Evolutionary conservation across 2,113 vertebrate species (phyloP).

Genomic region (Petromus typicus): DNA sequence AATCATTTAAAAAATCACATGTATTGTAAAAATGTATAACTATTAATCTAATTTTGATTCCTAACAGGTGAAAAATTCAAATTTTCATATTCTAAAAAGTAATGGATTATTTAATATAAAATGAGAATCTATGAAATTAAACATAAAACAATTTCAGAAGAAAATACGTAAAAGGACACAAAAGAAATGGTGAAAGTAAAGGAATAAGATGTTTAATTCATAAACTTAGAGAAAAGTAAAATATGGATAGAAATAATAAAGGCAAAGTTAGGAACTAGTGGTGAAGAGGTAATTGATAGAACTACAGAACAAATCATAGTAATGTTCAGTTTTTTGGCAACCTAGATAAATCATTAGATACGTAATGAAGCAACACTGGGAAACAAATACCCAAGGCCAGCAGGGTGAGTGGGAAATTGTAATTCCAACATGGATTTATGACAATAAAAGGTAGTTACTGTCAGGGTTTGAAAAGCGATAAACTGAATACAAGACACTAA

Average conservation of each 20-base stretch:
- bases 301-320: background rate
- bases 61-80: background rate
- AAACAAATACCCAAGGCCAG: background rate
- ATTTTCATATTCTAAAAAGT: background rate
- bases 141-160: background rate
- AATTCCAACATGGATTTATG: background rate
- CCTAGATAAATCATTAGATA: background rate
- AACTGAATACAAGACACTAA: no score
- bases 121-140: background rate
- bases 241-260: background rate
- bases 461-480: no score
- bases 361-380: background rate
- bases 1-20: background rate
- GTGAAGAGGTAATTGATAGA: background rate
- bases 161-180: background rate
- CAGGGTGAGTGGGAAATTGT: background rate
- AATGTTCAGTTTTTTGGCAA: background rate
- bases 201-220: background rate
- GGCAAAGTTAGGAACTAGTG: background rate
- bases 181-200: background rate
- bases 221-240: background rate
- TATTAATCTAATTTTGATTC: background rate
- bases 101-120: background rate
- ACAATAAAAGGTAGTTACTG: background rate
- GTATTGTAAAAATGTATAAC: background rate